A percentile compares a stretch with the other conserved stretches of the same genome.
phyloP scores from a whole-genome alignment of 2,888 invertebrate genomes.

The Teleogryllus oceanicus region DNA sequence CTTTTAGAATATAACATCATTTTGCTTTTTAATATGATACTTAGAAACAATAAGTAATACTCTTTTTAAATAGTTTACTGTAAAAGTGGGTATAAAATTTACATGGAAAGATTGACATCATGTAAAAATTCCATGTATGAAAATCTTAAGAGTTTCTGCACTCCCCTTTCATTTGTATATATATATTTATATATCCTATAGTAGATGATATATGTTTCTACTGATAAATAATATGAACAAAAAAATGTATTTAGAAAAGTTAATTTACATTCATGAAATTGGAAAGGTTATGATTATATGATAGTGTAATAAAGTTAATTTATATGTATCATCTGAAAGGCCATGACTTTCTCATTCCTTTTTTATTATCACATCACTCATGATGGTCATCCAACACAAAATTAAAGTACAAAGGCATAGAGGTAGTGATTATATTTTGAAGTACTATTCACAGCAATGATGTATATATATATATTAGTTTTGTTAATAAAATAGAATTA shows the following conservation, averaged over 20 bases:
- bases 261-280: background rate
- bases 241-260: background rate
- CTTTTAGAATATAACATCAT: too few species aligned
- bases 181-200: too few species aligned
- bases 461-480: background rate
- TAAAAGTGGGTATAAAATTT: too few species aligned
- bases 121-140: too few species aligned
- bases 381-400: background rate
- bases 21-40: too few species aligned
- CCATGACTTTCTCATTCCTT: background rate
- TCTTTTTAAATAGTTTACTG: too few species aligned
- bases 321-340: background rate
- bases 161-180: too few species aligned
- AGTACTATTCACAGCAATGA: background rate
- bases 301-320: background rate
- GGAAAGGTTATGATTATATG: background rate
- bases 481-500: conserved; percentile 2
- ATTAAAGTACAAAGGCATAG: conserved; percentile 2
- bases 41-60: too few species aligned
- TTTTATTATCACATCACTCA: background rate
- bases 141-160: too few species aligned
- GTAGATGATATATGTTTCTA: too few species aligned
- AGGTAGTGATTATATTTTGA: background rate
- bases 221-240: too few species aligned
- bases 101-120: too few species aligned